A percentile compares a stretch with the other conserved stretches of the same genome.
phyloP scores from a whole-genome alignment of 1,140 invertebrate genomes.

The Drosophila takahashii region DNA sequence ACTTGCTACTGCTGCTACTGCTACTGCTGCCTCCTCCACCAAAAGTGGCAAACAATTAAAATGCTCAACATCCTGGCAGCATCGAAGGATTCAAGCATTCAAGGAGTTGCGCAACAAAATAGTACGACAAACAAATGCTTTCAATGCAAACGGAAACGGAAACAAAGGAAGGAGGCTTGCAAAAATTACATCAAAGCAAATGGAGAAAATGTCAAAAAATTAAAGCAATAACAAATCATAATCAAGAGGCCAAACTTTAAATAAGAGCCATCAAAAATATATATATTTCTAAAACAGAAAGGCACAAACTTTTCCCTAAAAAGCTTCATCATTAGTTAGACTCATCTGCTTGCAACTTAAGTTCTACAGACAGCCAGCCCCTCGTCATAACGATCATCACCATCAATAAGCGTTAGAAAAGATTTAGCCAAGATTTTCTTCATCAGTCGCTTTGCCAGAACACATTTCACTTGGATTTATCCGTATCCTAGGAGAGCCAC shows the following conservation, averaged over 20 bases:
- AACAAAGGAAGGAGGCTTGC: not conserved
- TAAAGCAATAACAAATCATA: not conserved
- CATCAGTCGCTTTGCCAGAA: conserved; percentile 15
- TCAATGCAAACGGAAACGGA: not conserved
- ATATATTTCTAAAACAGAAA: not conserved
- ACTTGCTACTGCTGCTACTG: conserved; percentile 28
- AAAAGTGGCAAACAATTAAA: conserved; percentile 73
- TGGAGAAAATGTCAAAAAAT: conserved; percentile 2
- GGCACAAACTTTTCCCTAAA: not conserved
- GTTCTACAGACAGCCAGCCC: not conserved
- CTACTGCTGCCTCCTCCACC: conserved; percentile 12
- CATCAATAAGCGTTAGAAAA: conserved; percentile 30
- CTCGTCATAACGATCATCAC: conserved; percentile 20
- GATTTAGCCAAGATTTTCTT: conserved; percentile 18
- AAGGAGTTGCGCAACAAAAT: conserved; percentile 2
- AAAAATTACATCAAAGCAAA: conserved; percentile 3
- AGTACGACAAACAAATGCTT: not conserved
- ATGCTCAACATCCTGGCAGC: conserved; percentile 36
- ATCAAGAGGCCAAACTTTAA: not conserved
- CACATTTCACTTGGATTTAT: conserved; percentile 32
- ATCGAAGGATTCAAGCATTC: conserved; percentile 4
- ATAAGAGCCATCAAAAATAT: not conserved
- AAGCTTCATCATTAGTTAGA: not conserved
- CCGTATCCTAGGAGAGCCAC: conserved; percentile 2
- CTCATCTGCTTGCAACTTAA: not conserved